Conservation (phyloP, 1,140 invertebrate genomes). For the Camponotus floridanus region DNA sequence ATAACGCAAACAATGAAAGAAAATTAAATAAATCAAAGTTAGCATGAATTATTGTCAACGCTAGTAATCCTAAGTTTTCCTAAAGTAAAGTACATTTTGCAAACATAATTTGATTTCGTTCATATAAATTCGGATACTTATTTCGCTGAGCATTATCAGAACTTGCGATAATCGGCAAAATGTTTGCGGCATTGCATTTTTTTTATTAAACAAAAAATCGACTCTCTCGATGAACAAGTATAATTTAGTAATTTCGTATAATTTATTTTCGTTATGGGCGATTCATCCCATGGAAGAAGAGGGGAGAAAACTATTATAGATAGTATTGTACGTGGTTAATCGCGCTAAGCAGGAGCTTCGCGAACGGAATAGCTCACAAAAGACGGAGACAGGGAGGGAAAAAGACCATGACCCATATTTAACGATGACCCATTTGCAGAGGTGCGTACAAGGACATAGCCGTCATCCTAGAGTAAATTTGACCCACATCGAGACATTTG, state of each 20-base stretch:
- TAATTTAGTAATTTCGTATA: not conserved
- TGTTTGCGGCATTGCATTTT: not conserved
- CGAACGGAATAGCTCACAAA: slow-evolving; percentile 14
- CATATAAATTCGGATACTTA: slow-evolving; percentile 10
- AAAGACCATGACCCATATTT: slow-evolving; percentile 82
- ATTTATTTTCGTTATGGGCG: slow-evolving; percentile 3
- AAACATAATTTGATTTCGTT: slow-evolving; percentile 15
- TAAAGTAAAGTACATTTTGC: slow-evolving; percentile 11
- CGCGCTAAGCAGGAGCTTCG: slow-evolving; percentile 9
- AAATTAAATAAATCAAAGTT: slow-evolving; percentile 6
- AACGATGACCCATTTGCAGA: slow-evolving; percentile 74
- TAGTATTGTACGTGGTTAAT: slow-evolving; percentile 19
- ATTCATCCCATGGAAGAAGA: not conserved
- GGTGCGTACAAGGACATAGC: slow-evolving; percentile 54
- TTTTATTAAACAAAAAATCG: slow-evolving; percentile 3
- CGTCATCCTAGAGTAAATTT: slow-evolving; percentile 78
- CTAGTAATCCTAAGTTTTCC: not conserved
- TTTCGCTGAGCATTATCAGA: not conserved
- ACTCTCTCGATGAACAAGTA: not conserved
- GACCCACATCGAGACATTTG: slow-evolving; percentile 75
- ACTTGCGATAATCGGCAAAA: slow-evolving; percentile 4
- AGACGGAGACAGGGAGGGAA: not conserved
- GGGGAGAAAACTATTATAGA: not conserved
- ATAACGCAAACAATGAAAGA: not conserved
- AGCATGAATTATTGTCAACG: not conserved